Percentiles rank a stretch among this genome's conserved stretches.
Conservation (phyloP, 1,140 invertebrate species). For the Bombus pascuorum region DNA sequence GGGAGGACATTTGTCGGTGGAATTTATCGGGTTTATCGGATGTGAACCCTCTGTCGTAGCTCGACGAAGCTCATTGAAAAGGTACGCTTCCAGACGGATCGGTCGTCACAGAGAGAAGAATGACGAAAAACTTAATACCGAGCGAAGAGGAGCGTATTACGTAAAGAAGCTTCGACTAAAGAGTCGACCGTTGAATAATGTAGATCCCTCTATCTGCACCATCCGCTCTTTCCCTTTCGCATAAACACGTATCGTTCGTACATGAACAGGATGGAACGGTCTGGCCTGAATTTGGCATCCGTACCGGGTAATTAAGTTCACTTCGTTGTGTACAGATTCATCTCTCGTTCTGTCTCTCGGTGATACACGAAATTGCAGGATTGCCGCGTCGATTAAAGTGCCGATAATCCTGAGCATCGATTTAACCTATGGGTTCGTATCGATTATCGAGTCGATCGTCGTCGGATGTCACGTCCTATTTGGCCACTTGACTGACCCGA, state of each 20-base stretch:
- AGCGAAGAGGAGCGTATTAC: conserved; percentile 30
- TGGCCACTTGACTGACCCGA: conserved; percentile 38
- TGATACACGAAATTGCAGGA: conserved; percentile 52
- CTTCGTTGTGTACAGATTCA: neutral
- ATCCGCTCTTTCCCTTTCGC: conserved; percentile 4
- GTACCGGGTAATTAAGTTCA: conserved; percentile 51
- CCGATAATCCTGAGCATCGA: conserved; percentile 52
- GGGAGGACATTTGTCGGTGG: conserved; percentile 50
- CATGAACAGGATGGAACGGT: conserved; percentile 16
- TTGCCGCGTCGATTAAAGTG: conserved; percentile 58
- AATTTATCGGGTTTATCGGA: conserved; percentile 67
- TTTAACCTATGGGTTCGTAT: conserved; percentile 62
- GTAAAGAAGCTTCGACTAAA: conserved; percentile 5
- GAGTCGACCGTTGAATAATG: conserved; percentile 47
- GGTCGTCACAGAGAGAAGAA: neutral
- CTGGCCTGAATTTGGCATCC: conserved; percentile 48
- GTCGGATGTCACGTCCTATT: conserved; percentile 51
- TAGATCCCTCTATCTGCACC: neutral
- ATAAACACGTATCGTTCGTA: conserved; percentile 52
- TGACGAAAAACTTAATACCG: conserved; percentile 31
- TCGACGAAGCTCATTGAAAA: conserved; percentile 59
- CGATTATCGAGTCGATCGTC: conserved; percentile 58
- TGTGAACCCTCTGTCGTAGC: conserved; percentile 33
- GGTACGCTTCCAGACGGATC: conserved; percentile 36
- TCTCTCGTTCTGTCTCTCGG: neutral